phyloP scores from a whole-genome alignment of 2,797 vertebrate genomes.

The Gadopsis bispinosus region DNA sequence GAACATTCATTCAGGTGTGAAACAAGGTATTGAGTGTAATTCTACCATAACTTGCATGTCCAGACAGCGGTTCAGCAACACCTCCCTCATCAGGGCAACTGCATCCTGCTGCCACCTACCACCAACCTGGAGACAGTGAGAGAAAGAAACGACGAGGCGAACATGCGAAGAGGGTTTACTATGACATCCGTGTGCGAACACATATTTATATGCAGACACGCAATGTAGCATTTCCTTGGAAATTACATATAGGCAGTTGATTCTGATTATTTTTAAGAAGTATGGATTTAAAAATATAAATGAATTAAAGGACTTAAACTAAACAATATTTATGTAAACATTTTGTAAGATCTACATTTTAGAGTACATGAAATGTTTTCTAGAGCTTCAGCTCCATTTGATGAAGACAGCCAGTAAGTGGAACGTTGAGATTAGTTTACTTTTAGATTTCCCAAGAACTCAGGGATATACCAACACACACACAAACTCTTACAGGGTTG shows the following conservation, averaged over 20 bases:
- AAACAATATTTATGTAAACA: background rate
- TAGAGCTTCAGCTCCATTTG: background rate
- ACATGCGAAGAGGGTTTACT: background rate
- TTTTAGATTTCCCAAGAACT: too few species aligned
- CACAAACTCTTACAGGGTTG: conserved; percentile 84
- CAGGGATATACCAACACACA: background rate
- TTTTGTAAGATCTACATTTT: background rate
- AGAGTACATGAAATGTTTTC: background rate
- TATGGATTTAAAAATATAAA: background rate
- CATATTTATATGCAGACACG: too few species aligned
- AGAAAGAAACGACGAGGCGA: background rate
- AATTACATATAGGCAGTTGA: background rate
- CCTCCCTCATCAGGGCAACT: conserved; percentile 87
- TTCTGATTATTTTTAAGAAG: background rate
- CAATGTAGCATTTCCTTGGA: too few species aligned
- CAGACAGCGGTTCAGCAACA: conserved; percentile 86
- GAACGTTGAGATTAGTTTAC: too few species aligned
- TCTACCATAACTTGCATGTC: conserved; percentile 86
- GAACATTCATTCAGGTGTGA: background rate
- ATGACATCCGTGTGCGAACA: background rate
- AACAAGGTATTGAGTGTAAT: background rate
- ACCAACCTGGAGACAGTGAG: conserved; percentile 82
- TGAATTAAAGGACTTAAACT: background rate
- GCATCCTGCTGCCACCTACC: conserved; percentile 90
- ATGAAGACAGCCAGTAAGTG: background rate